Evolutionary conservation across 2,888 invertebrate genomes (phyloP).

Genomic region (Chymomyza procnemis): DNA sequence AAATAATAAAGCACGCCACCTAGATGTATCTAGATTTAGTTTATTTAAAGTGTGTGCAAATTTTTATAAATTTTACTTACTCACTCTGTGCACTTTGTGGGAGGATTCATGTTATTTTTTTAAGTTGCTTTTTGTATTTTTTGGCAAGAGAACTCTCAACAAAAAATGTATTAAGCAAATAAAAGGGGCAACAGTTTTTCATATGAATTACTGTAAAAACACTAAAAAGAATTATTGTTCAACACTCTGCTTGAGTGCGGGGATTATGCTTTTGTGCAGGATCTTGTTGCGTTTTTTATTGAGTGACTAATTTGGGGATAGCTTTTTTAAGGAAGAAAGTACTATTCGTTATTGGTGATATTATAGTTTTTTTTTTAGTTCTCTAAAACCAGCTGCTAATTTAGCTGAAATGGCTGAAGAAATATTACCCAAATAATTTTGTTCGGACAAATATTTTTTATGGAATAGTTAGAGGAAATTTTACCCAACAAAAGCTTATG

Average conservation of each 20-base stretch:
- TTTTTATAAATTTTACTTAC: neutral
- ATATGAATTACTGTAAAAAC: neutral
- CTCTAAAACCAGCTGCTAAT: too few relatives aligned
- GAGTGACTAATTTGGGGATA: too few relatives aligned
- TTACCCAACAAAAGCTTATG: too few relatives aligned
- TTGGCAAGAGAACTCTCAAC: neutral
- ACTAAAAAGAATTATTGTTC: neutral
- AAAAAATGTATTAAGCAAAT: neutral
- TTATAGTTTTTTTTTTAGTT: too few relatives aligned
- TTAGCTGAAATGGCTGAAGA: too few relatives aligned
- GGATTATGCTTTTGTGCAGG: neutral
- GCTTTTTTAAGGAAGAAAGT: too few relatives aligned
- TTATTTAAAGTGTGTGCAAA: neutral
- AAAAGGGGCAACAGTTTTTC: neutral
- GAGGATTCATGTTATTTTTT: neutral
- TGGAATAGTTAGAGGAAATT: too few relatives aligned
- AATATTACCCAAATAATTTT: too few relatives aligned
- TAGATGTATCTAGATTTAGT: neutral
- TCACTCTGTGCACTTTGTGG: neutral
- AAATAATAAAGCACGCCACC: slow-evolving; percentile 9
- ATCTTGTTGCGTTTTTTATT: neutral
- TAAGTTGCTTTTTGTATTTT: neutral
- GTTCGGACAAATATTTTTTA: too few relatives aligned
- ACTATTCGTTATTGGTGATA: too few relatives aligned
- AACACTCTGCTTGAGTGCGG: neutral